Conservation (phyloP, 1,140 invertebrate genomes). For the Leptopilina boulardi region DNA sequence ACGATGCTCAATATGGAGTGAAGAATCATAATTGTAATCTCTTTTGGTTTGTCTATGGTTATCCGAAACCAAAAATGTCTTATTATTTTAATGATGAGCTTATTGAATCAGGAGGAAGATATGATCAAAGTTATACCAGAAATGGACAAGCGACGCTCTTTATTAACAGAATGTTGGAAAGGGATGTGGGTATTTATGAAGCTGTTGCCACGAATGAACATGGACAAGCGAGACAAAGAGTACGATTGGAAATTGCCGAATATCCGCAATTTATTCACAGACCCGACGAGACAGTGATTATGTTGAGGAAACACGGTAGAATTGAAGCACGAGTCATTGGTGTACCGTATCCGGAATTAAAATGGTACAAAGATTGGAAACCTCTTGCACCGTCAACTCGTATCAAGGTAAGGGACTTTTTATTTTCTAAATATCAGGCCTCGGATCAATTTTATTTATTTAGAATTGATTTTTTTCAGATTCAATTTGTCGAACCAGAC, state of each 20-base stretch:
- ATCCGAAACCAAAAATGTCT: constrained; percentile 92
- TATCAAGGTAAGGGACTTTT: constrained; percentile 80
- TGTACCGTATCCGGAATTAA: constrained; percentile 94
- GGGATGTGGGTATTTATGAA: constrained; percentile 95
- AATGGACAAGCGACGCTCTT: constrained; percentile 93
- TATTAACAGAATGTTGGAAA: constrained; percentile 91
- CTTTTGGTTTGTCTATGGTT: constrained; percentile 95
- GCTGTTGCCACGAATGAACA: constrained; percentile 95
- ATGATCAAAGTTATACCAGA: constrained; percentile 89
- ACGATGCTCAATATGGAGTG: constrained; percentile 91
- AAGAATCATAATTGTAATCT: constrained; percentile 91
- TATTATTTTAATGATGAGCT: constrained; percentile 91
- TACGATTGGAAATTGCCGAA: constrained; percentile 92
- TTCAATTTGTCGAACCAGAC: constrained; percentile 90
- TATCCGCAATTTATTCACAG: constrained; percentile 92
- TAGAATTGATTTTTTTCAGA: constrained; percentile 80
- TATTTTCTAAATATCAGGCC: too few species aligned
- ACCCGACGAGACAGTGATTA: constrained; percentile 88
- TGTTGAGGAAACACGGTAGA: constrained; percentile 83
- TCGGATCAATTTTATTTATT: too few species aligned
- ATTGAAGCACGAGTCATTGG: constrained; percentile 92
- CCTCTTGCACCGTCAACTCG: constrained; percentile 87
- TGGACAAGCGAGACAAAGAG: constrained; percentile 90
- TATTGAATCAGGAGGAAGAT: constrained; percentile 88
- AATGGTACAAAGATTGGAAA: constrained; percentile 98